Evolutionary conservation across 2,113 vertebrate species (phyloP).

Genomic region (Colius striatus): DNA sequence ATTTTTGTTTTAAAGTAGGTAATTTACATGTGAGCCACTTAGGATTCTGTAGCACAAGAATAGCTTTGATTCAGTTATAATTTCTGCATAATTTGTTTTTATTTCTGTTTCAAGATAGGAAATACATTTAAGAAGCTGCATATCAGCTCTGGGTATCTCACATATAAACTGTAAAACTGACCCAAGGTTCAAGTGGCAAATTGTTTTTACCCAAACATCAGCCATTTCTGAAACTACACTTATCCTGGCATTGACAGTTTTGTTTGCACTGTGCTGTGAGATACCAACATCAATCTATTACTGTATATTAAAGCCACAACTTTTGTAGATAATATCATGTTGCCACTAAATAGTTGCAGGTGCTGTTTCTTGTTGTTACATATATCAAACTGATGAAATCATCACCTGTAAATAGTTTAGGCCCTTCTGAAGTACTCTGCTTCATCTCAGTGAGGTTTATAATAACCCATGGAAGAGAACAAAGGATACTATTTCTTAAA

Average conservation of each 20-base stretch:
- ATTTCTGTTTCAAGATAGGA: neutral
- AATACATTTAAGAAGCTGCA: neutral
- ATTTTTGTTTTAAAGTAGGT: constrained; percentile 1
- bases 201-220: constrained; percentile 14
- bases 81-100: constrained; percentile 13
- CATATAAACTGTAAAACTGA: neutral
- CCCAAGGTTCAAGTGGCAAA: neutral
- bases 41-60: neutral
- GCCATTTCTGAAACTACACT: neutral
- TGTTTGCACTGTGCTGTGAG: neutral
- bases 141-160: neutral
- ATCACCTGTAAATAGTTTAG: neutral
- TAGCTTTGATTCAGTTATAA: neutral
- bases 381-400: neutral
- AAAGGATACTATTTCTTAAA: neutral
- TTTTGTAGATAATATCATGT: neutral
- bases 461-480: neutral
- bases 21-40: neutral
- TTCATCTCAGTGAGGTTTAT: neutral
- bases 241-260: neutral
- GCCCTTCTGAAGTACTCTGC: neutral
- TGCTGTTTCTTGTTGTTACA: neutral
- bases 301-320: neutral
- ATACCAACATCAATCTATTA: neutral
- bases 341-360: neutral